Conservation (phyloP, 2,113 vertebrate genomes). For the Pristiophorus japonicus region DNA sequence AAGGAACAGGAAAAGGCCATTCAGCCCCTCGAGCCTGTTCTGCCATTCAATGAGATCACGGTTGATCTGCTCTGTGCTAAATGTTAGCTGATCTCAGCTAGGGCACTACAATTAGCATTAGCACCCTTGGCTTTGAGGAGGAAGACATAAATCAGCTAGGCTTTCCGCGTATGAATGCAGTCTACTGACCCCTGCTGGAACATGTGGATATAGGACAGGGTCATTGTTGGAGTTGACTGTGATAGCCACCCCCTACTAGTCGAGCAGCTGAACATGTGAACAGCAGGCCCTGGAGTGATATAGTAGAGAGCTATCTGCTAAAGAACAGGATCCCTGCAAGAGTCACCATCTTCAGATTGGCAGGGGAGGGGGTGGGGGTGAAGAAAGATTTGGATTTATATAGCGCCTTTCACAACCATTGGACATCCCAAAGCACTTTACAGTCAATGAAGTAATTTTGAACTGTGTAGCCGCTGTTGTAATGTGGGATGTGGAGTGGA, state of each 20-base stretch:
- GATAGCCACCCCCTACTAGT: no score
- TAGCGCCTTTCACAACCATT: no score
- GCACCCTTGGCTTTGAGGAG: not conserved
- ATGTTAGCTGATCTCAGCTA: not conserved
- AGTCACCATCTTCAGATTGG: not conserved
- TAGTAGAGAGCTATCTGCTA: no score
- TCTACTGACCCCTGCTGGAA: constrained; percentile 21
- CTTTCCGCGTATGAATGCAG: not conserved
- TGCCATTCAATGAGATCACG: not conserved
- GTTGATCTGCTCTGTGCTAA: not conserved
- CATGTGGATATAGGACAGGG: not conserved
- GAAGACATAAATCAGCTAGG: no score
- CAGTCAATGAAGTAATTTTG: no score
- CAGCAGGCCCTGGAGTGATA: not conserved
- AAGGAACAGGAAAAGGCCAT: not conserved
- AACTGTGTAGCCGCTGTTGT: no score
- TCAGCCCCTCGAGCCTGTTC: not conserved
- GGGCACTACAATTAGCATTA: not conserved
- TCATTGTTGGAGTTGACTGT: not conserved
- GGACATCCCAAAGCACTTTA: no score
- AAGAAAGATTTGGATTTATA: no score
- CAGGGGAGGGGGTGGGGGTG: not conserved
- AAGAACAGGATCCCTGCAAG: not conserved
- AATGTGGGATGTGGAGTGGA: no score
- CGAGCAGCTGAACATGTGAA: not conserved